Evolutionary conservation across 2,888 invertebrate species (phyloP).

Genomic region (Aspidapion aeneum): DNA sequence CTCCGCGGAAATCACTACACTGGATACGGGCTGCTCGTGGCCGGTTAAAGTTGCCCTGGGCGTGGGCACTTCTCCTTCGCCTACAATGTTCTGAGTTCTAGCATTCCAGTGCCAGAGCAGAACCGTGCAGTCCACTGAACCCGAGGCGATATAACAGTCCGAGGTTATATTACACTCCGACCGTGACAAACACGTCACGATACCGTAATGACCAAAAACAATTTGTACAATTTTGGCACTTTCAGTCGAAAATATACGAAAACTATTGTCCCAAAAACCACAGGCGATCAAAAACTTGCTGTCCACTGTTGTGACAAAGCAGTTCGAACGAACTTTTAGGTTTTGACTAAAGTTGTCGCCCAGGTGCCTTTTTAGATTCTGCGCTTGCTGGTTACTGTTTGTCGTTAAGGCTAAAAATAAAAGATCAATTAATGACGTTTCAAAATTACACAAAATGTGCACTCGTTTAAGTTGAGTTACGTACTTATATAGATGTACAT

Average conservation of each 20-base stretch:
- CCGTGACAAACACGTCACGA: constrained; percentile 95
- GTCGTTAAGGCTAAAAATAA: constrained; percentile 62
- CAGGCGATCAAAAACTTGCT: constrained; percentile 95
- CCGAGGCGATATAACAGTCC: constrained; percentile 98
- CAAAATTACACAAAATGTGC: too few species aligned
- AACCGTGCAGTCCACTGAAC: constrained; percentile 97
- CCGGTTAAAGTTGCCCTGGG: constrained; percentile 97
- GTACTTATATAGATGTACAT: too few species aligned
- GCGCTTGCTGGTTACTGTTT: constrained; percentile 71
- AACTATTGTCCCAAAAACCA: constrained; percentile 99
- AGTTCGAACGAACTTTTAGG: constrained; percentile 86
- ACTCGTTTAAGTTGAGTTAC: too few species aligned
- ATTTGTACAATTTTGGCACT: constrained; percentile 97
- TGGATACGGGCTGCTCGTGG: constrained; percentile 94
- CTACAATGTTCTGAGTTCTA: constrained; percentile 93
- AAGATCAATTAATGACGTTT: too few species aligned
- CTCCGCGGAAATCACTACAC: constrained; percentile 96
- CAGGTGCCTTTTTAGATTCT: constrained; percentile 79
- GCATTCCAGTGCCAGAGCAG: constrained; percentile 99
- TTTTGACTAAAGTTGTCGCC: constrained; percentile 99
- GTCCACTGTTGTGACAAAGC: constrained; percentile 98
- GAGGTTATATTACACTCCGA: constrained; percentile 99
- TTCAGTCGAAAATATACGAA: constrained; percentile 95
- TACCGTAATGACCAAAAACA: constrained; percentile 97
- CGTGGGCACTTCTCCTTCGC: constrained; percentile 93